Conservation (phyloP, 2,113 vertebrate genomes). For the Plecotus auritus region DNA sequence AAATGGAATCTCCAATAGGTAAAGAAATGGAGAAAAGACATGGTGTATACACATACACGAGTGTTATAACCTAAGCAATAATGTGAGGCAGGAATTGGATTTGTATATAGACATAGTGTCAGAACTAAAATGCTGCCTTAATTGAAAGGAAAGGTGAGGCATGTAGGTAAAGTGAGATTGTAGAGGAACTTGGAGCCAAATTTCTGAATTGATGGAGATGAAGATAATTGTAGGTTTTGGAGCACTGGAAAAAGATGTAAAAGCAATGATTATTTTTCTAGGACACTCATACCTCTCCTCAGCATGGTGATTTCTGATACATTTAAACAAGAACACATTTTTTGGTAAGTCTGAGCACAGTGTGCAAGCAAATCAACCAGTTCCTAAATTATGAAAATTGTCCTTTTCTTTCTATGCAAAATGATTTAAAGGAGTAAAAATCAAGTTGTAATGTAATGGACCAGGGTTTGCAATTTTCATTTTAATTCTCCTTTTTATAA, state of each 20-base stretch:
- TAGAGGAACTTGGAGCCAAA: not conserved
- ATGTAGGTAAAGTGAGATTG: not conserved
- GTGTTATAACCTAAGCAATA: not conserved
- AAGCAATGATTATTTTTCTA: not conserved
- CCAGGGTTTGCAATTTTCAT: not conserved
- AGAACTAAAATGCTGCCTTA: not conserved
- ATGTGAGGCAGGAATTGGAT: not conserved
- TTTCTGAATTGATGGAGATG: not conserved
- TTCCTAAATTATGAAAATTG: constrained; percentile 45
- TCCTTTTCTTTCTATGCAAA: constrained; percentile 18
- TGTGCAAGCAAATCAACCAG: not conserved
- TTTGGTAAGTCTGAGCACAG: not conserved
- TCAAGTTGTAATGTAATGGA: not conserved
- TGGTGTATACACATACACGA: not conserved
- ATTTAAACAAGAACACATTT: not conserved
- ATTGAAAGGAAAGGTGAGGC: not conserved
- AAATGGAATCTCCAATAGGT: not conserved
- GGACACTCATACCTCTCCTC: not conserved
- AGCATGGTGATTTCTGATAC: not conserved
- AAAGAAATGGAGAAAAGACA: not conserved
- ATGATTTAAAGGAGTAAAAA: constrained; percentile 33
- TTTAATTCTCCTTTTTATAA: not conserved
- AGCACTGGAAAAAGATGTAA: not conserved
- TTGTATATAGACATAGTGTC: not conserved
- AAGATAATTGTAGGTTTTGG: not conserved